phyloP scores from a whole-genome alignment of 2,113 vertebrate genomes.

The Ceyx melanurus region DNA sequence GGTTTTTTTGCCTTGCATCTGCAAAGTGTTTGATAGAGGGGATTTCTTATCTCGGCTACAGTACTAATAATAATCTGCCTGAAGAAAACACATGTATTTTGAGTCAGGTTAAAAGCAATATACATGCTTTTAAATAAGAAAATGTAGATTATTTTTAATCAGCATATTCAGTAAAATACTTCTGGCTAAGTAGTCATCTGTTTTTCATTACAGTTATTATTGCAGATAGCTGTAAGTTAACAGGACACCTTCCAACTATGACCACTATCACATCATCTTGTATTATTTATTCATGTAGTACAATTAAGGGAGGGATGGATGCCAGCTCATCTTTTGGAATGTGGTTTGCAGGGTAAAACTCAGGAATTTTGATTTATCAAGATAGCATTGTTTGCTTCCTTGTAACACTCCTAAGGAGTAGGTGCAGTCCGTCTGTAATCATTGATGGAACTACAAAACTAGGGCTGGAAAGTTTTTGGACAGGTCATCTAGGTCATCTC shows the following conservation, averaged over 20 bases:
- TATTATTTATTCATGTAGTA: background rate
- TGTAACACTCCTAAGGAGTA: background rate
- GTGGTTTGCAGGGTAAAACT: background rate
- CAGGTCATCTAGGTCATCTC: background rate
- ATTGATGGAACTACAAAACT: background rate
- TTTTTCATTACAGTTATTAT: background rate
- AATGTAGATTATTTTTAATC: background rate
- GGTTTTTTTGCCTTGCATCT: background rate
- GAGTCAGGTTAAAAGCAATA: background rate
- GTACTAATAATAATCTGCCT: background rate
- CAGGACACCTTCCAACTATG: background rate
- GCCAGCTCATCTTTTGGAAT: background rate
- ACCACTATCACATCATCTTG: background rate
- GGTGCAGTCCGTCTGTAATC: background rate
- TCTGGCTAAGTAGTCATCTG: background rate
- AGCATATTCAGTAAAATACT: background rate
- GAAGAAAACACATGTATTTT: background rate
- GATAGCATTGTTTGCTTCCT: background rate
- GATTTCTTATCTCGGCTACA: background rate
- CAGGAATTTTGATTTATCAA: background rate
- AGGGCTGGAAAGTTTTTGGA: background rate
- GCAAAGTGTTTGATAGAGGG: background rate
- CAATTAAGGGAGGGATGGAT: background rate
- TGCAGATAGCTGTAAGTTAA: background rate
- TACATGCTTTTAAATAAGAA: background rate